phyloP scores from a whole-genome alignment of 2,113 vertebrate species.

The Ciconia maguari region DNA sequence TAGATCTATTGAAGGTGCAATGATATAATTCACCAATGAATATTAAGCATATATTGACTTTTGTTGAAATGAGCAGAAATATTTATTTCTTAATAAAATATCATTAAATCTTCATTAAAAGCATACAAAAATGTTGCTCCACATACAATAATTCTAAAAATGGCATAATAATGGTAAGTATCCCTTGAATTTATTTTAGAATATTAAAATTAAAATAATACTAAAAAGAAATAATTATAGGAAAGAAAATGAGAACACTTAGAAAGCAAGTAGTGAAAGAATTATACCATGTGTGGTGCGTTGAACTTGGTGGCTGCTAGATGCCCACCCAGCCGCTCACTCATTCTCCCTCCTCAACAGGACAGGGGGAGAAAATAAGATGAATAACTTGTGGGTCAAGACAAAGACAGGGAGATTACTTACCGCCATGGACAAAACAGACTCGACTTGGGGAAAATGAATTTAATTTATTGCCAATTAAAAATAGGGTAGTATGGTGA shows the following conservation, averaged over 20 bases:
- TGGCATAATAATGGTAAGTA: background rate
- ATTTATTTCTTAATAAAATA: background rate
- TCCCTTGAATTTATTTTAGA: background rate
- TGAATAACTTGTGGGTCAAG: background rate
- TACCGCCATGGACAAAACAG: background rate
- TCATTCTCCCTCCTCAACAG: background rate
- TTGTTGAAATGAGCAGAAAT: background rate
- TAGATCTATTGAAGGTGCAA: background rate
- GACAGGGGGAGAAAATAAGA: background rate
- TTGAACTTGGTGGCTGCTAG: background rate
- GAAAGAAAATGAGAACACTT: background rate
- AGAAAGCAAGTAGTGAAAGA: background rate
- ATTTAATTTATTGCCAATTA: background rate
- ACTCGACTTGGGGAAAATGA: background rate
- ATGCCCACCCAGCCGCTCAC: rapidly evolving
- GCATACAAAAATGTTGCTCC: background rate
- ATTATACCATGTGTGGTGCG: background rate
- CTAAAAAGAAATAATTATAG: background rate
- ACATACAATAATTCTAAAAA: background rate
- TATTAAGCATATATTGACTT: background rate
- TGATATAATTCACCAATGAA: background rate
- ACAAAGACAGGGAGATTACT: background rate
- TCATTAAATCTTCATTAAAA: background rate
- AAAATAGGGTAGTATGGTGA: background rate
- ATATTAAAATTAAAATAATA: background rate